Evolutionary conservation across 2,888 invertebrate genomes (phyloP), one percentile per base, ranked within the genome.

Genomic region (Hemaris fuciformis): DNA sequence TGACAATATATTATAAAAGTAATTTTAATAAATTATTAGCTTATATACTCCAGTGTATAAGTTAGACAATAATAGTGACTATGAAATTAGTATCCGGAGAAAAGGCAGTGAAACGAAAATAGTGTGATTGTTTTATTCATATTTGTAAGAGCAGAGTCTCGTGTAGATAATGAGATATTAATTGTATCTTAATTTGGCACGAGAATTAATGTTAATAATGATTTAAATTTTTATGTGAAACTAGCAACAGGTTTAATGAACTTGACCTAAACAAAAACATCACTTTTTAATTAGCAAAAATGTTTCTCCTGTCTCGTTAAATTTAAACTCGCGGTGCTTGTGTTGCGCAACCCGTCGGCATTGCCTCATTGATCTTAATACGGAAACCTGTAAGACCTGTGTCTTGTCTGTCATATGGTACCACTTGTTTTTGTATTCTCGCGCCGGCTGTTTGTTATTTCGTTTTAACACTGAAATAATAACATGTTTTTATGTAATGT

Each of bases 301-400:
- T 53, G 31, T 53, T 53, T 53, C 53, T 31, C 18, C 8, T 22
- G 53, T 53, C 31, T 27, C 25, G 42, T 43, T 59, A 18, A 53
- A 53, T 27, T 18, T 10, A 20, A n/a, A 22, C 46, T 22, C 22
- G 25, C 18, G 25, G 46, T 46, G 20, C n/a, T n/a, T n/a, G n/a
- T n/a, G 42, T 25, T 41, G 42, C 27, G 41, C 53, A 59, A 27
- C 46, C 38, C 27, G 62, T 18, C 59, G 62, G 42, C 53, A 41
- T 62, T 62, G 31, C 62, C 48, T 59, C 62, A 62, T 59, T 53
- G 62, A 42, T 62, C 59, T 53, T 41, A 43, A 62, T 48, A 62
- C 23, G 62, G 62, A 62, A 62, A 62, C 59, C 20, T 48, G 62
- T 42, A 61, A 23, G 27, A 34, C 57, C 48, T 18, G 38, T 34